Conservation (phyloP, 2,888 invertebrate genomes). For the Punctoribates punctum region DNA sequence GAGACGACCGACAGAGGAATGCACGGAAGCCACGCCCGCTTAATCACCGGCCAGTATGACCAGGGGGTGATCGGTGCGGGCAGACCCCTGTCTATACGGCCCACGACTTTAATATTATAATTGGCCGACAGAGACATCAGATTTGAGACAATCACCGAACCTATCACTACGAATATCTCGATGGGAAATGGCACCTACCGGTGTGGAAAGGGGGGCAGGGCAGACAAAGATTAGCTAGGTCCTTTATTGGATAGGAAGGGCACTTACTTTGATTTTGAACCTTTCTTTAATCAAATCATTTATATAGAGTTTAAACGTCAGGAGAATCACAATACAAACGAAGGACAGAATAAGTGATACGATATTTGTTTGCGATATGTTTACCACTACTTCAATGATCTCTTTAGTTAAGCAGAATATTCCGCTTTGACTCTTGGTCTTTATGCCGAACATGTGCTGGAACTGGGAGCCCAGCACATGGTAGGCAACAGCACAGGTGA, state of each 20-base stretch:
- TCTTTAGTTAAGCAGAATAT: constrained; percentile 50
- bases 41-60: constrained; percentile 26
- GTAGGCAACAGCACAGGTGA: constrained; percentile 56
- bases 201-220: too few relatives aligned
- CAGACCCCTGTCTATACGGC: constrained; percentile 49
- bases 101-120: constrained; percentile 46
- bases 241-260: neutral
- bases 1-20: constrained; percentile 57
- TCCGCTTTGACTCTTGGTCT: constrained; percentile 47
- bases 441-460: constrained; percentile 54
- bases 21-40: constrained; percentile 53
- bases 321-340: constrained; percentile 52
- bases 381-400: constrained; percentile 54
- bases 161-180: constrained; percentile 40
- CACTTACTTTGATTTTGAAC: constrained; percentile 8
- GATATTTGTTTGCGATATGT: constrained; percentile 55
- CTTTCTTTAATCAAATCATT: constrained; percentile 50
- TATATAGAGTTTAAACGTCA: constrained; percentile 53
- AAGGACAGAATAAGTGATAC: constrained; percentile 52
- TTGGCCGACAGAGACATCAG: constrained; percentile 44
- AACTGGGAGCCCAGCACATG: constrained; percentile 56
- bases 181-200: constrained; percentile 39
- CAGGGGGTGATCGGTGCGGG: constrained; percentile 51
- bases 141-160: constrained; percentile 17
- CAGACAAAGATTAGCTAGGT: neutral